Base-by-base conservation (phyloP, 2,113 vertebrate genomes). In the Megaceryle torquata region DNA sequence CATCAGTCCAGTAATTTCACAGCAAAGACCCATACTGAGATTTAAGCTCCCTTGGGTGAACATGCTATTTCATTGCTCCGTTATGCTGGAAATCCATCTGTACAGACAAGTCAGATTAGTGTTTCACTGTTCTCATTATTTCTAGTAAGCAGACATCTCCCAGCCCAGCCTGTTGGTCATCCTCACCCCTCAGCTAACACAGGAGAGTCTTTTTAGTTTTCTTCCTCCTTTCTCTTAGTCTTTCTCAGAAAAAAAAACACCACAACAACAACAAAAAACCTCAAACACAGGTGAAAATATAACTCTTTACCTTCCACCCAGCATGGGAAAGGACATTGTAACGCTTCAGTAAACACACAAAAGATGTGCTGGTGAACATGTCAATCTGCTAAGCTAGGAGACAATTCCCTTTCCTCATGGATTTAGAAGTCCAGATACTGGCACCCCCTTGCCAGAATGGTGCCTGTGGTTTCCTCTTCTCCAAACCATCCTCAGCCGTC, bases 111-210 rank as follows among this genome's bases (percentile, higher is more conserved):
- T 53, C 67, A 80, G 50, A 88, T 87, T 61, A 70, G 24, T 43
- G 33, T 56, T 79, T 87, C 61, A 72, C 92, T 92, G 70, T 87
- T 95, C 51, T 65, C 33, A 41, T 87, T 79, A 61, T 78, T 95
- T 95, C 48, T 90, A 18, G 15, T 84, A 84, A 89, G 48, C 7
- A 86, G 81, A 60, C 25, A 22, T 60, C 24, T 84, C 16, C 11
- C 37, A 87, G n/a, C 11, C n/a, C 31, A 89, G 39, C 1, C 19
- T 93, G 87, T 80, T 1, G 1, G 50, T 77, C 63, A 80, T 65
- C 31, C 77, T 67, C 25, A 53, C n/a, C 84, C 53, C 15, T 84
- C 10, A 71, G 26, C 14, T 85, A 63, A 89, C 39, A 84, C 46
- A 48, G 6, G 8, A 88, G 4, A 5, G 12, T 48, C 26, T 75